These are phyloP conservation scores for Hemitrygon akajei DNA, from an alignment of 2,797 vertebrate species.

Conservation along the genomic window DNA sequence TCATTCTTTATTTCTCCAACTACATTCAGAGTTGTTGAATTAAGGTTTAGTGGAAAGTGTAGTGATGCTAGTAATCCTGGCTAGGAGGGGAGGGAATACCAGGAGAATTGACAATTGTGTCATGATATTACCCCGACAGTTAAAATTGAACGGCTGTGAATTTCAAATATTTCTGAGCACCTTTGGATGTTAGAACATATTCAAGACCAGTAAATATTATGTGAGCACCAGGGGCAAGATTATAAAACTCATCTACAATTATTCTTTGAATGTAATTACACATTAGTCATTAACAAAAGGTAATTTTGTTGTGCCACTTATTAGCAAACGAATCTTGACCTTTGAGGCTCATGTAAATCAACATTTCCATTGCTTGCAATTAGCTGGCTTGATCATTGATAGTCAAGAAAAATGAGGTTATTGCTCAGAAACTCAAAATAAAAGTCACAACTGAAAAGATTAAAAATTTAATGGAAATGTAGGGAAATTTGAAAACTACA, in stretches of 20 bases:
- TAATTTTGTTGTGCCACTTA: not conserved
- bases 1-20: no score
- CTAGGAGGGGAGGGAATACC: no score
- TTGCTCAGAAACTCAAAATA: not conserved
- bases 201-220: conserved; percentile 7
- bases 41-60: no score
- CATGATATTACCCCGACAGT: not conserved
- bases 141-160: not conserved
- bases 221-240: not conserved
- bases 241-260: conserved; percentile 12
- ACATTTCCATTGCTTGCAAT: not conserved
- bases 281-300: conserved; percentile 8
- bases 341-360: not conserved
- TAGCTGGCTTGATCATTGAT: not conserved
- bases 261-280: conserved; percentile 15
- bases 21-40: no score
- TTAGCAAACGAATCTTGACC: not conserved
- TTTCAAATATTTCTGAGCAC: not conserved
- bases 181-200: not conserved
- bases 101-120: not conserved
- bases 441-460: not conserved
- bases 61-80: not conserved
- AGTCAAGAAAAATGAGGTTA: not conserved
- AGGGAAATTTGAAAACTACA: not conserved
- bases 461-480: not conserved